A percentile compares a stretch with the other conserved stretches of the same genome.
Conservation (phyloP, 2,888 invertebrate species). For the Tetranychus piercei region DNA sequence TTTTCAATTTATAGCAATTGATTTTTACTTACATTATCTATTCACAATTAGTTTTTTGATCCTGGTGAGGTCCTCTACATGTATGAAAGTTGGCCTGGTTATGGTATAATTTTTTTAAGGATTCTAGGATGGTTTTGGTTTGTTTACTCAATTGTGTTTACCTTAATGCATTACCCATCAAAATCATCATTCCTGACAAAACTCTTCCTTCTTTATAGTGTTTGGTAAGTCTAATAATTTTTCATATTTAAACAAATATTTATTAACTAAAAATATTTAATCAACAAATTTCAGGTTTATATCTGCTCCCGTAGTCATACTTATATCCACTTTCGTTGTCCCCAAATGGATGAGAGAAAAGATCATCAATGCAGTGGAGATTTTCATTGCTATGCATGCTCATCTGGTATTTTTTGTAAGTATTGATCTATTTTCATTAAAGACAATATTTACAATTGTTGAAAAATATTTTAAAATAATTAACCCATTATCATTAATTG, state of each 20-base stretch:
- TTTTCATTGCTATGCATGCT: constrained; percentile 47
- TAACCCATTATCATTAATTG: constrained; percentile 29
- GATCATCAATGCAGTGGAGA: constrained; percentile 48
- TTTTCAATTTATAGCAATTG: neutral
- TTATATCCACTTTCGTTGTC: constrained; percentile 57
- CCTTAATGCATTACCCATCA: constrained; percentile 58
- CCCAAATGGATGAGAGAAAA: constrained; percentile 62
- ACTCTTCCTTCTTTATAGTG: constrained; percentile 57
- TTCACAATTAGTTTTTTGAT: constrained; percentile 43
- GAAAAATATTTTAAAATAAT: neutral
- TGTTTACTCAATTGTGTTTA: constrained; percentile 47
- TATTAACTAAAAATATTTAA: neutral
- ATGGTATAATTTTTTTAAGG: constrained; percentile 54
- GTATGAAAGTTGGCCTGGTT: constrained; percentile 77
- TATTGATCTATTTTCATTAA: neutral
- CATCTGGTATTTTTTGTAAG: constrained; percentile 45
- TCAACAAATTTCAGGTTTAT: constrained; percentile 44
- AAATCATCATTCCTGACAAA: constrained; percentile 65
- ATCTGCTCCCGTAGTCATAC: constrained; percentile 56
- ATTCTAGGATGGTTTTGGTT: constrained; percentile 67
- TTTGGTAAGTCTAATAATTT: constrained; percentile 44
- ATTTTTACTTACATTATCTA: neutral
- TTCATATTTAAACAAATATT: constrained; percentile 40
- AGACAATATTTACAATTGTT: neutral
- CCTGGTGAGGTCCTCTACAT: constrained; percentile 72